Conservation (phyloP, 2,888 invertebrate genomes). For the Pseudococcus jackbeardsleyi region DNA sequence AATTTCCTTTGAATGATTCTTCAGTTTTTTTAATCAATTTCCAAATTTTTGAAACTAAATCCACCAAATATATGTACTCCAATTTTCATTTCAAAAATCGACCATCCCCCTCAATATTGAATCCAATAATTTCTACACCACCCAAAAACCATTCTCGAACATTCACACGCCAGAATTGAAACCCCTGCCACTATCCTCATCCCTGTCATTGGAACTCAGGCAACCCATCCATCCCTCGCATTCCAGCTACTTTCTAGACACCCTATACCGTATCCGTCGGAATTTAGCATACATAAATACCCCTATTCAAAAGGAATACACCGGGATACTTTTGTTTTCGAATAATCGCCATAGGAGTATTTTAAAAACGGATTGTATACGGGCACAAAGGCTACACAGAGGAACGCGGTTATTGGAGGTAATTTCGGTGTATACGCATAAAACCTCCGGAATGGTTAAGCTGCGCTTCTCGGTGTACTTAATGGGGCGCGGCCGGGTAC, state of each 20-base stretch:
- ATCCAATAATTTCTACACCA: too few relatives aligned
- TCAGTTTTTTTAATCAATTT: too few relatives aligned
- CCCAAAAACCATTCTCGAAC: too few relatives aligned
- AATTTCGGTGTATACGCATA: slow-evolving; percentile 37
- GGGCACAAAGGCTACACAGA: background rate
- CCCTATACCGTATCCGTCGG: background rate
- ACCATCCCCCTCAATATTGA: too few relatives aligned
- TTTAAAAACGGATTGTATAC: slow-evolving; percentile 8
- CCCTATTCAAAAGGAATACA: slow-evolving; percentile 3
- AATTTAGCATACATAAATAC: slow-evolving; percentile 27
- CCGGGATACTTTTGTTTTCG: slow-evolving; percentile 21
- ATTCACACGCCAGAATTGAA: too few relatives aligned
- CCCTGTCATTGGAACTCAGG: too few relatives aligned
- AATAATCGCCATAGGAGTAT: slow-evolving; percentile 17
- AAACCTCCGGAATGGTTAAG: slow-evolving; percentile 33
- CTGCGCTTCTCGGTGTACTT: background rate
- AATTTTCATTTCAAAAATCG: too few relatives aligned
- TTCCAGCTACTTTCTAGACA: background rate
- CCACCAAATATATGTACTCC: too few relatives aligned
- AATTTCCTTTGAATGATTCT: too few relatives aligned
- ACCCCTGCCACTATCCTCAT: too few relatives aligned
- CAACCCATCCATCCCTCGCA: background rate
- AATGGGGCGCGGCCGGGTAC: slow-evolving; percentile 36
- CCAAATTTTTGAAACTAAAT: too few relatives aligned
- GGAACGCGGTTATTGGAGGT: slow-evolving; percentile 23